Conservation (phyloP, 2,888 invertebrate species). For the Callyntrura guangdongensis region DNA sequence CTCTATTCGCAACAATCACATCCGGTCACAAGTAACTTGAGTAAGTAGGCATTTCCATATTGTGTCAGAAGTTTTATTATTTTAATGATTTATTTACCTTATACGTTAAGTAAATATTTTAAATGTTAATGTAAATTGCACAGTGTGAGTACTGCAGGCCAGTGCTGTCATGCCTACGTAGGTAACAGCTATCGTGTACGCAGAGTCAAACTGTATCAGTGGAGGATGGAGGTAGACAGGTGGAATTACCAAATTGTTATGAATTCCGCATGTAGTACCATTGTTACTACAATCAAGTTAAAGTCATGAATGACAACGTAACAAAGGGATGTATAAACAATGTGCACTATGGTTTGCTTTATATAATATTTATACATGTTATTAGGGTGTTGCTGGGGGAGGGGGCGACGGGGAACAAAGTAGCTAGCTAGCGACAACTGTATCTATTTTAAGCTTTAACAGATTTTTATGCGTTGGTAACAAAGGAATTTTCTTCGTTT, state of each 20-base stretch:
- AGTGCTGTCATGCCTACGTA: not conserved
- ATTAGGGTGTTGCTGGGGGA: conserved; percentile 21
- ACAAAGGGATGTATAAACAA: conserved; percentile 24
- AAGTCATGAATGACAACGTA: not conserved
- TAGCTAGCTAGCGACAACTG: not conserved
- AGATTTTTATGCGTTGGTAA: conserved; percentile 17
- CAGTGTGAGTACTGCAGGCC: not conserved
- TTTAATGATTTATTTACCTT: conserved; percentile 20
- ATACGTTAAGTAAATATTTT: conserved; percentile 5
- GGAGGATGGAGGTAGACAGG: not conserved
- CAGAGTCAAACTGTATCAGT: too few relatives aligned
- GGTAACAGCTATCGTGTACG: too few relatives aligned
- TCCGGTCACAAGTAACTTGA: conserved; percentile 40
- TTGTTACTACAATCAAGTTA: not conserved
- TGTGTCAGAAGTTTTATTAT: conserved; percentile 14
- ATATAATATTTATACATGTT: too few relatives aligned
- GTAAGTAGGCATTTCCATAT: conserved; percentile 21
- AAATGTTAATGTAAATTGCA: conserved; percentile 24
- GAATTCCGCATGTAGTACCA: too few relatives aligned
- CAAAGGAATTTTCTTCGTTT: conserved; percentile 12
- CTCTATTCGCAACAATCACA: conserved; percentile 37
- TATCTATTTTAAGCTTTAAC: conserved; percentile 14
- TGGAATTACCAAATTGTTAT: not conserved
- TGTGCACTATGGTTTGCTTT: not conserved
- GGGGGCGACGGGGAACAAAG: conserved; percentile 17